phyloP scores from a whole-genome alignment of 2,113 vertebrate species.

The Nycticryphes semicollaris region DNA sequence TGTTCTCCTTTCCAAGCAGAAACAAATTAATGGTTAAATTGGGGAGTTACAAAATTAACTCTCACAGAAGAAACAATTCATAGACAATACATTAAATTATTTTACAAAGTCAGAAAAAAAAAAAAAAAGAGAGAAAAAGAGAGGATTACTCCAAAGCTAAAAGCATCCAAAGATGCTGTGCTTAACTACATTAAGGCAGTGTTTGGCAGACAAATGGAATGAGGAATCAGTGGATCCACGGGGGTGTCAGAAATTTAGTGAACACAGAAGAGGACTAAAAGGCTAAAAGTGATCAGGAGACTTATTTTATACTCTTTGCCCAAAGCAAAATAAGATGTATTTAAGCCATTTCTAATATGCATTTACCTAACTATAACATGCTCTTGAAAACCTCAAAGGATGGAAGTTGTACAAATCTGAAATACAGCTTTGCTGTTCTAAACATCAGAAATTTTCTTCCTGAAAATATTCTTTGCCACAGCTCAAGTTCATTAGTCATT shows the following conservation, averaged over 20 bases:
- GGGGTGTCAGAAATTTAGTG: neutral
- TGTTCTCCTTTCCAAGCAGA: neutral
- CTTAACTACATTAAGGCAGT: neutral
- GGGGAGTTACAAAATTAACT: neutral
- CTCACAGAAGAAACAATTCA: neutral
- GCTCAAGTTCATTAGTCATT: neutral
- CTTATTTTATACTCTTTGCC: neutral
- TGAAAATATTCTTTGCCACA: neutral
- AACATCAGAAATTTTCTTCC: neutral
- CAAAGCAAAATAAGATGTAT: neutral
- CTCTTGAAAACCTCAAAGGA: neutral
- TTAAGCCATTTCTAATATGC: neutral
- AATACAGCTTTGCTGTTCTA: neutral
- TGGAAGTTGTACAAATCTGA: neutral
- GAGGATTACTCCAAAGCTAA: neutral
- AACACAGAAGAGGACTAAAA: neutral
- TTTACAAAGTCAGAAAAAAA: neutral
- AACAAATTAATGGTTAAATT: neutral
- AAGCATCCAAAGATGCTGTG: neutral
- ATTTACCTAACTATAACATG: neutral
- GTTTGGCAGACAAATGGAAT: neutral
- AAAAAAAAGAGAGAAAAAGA: neutral
- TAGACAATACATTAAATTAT: neutral
- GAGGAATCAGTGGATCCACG: neutral
- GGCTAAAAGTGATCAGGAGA: neutral